Evolutionary conservation across 2,113 vertebrate species (phyloP), one percentile per base, ranked within the genome.

Genomic region (Seriola rivoliana): DNA sequence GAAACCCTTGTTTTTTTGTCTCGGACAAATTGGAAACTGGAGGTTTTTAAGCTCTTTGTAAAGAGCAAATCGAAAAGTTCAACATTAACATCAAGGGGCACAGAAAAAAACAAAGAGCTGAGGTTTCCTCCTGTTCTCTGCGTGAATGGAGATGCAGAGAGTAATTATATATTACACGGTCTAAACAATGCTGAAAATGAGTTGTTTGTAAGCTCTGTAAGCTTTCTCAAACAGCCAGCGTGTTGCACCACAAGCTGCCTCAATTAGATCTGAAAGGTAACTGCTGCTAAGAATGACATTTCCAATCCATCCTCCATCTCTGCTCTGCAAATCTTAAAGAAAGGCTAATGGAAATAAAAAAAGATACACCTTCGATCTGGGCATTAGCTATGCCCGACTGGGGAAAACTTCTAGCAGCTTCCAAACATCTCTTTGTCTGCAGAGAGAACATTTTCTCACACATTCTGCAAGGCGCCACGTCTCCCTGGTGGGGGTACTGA

Each of bases 251-350:
- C 72, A 75, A 76, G 66, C 76, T 29, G 32, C 68, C 69, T 82
- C 78, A 75, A 87, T 93, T 88, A 81, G 76, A 86, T 62, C 78
- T 48, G 42, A 88, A 82, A 88, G 73, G 67, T 86, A 91, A 82
- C 80, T 66, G 81, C 74, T 89, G 46, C 64, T 67, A 63, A 80
- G 60, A 67, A 64, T 80, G 71, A 82, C 69, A 81, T 75, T 91
- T 84, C 71, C 87, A 90, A 89, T 75, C 75, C 58, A 90, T 77
- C 71, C 69, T 48, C 44, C 4, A 3, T 29, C 65, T 71, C 64
- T n/a, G 58, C 69, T 76, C 55, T 42, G 2, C 63, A n/a, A 78
- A 88, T 75, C 71, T 74, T 60, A 71, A 84, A 80, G 80, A 84
- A 89, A 86, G 71, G 62, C 75, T 80, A 87, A 84, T 68, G 71